Evolutionary conservation across 2,797 vertebrate species (phyloP), one percentile per base, ranked within the genome.

Genomic region (Galago senegalensis): DNA sequence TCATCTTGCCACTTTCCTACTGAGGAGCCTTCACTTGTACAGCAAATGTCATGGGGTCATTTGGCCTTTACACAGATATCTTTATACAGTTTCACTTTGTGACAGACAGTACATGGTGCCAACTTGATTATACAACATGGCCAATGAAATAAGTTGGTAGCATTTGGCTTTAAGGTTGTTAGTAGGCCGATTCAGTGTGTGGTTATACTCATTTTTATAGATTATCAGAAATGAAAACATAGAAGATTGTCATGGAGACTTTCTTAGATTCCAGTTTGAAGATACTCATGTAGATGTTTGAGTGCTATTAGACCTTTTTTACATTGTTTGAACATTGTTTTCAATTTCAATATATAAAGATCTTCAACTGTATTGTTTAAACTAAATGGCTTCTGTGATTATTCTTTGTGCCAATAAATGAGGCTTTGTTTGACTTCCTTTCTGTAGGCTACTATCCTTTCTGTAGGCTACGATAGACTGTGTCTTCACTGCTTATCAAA

Each of bases 231-330:
- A 88, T 84, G 40, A 85, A 92, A 73, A 84, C 31, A 40, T 10
- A 63, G 12, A 73, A 73, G 61, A 87, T 70, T 89, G 46, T 67
- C 27, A 27, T 79, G 40, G 37, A 96, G 40, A 84, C 56, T 58
- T 89, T 70, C 73, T 63, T 53, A 92, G 46, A 80, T 60, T 40
- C n/a, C 40, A 34, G 1, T 94, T 80, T 85, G 75, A 89, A 94
- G 76, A 80, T 53, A 34, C 65, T 89, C 21, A 43, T 23, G 63
- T 87, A 76, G 83, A 58, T 91, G 29, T 77, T 75, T 94, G 70
- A 91, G 25, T 94, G 34, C 25, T 94, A 40, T 43, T 43, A 91
- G 29, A 83, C 43, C 43, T 86, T 83, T 94, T 83, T 87, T 40
- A 53, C 34, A 34, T 34, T 34, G 34, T 89, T 91, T 75, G 29